Conservation (phyloP, 2,113 vertebrate genomes). For the Physeter macrocephalus region DNA sequence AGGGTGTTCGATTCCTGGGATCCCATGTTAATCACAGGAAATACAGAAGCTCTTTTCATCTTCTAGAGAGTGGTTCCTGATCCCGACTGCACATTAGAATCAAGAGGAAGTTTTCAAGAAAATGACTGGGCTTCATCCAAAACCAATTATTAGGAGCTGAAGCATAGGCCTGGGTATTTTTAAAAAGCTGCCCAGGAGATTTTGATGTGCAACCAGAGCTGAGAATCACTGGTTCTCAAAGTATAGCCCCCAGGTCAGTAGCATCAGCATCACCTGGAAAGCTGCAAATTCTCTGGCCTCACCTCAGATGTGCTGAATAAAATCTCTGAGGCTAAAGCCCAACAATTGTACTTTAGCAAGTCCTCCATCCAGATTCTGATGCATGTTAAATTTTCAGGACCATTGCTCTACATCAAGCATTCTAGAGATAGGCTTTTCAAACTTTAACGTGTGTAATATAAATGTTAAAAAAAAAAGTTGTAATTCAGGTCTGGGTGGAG, state of each 20-base stretch:
- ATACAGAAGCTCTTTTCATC: background rate
- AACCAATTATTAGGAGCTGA: background rate
- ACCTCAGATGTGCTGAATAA: background rate
- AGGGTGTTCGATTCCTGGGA: background rate
- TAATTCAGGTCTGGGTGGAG: background rate
- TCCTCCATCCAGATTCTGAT: background rate
- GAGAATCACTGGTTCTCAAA: background rate
- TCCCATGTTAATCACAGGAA: background rate
- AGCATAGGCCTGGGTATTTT: background rate
- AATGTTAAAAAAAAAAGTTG: background rate
- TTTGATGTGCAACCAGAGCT: background rate
- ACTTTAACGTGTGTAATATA: background rate
- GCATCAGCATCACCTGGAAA: background rate
- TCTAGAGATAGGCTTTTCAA: background rate
- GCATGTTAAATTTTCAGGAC: background rate
- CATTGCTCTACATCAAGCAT: background rate
- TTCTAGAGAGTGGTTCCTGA: background rate
- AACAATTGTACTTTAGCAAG: background rate
- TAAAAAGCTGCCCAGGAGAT: background rate
- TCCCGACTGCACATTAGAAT: background rate
- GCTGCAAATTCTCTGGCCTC: background rate
- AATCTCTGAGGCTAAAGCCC: background rate
- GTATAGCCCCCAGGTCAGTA: too few relatives aligned
- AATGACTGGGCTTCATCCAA: background rate
- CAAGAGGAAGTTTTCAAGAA: background rate